Evolutionary conservation across 2,797 vertebrate species (phyloP), one percentile per base, ranked within the genome.

Genomic region (Sebastes vulpes): DNA sequence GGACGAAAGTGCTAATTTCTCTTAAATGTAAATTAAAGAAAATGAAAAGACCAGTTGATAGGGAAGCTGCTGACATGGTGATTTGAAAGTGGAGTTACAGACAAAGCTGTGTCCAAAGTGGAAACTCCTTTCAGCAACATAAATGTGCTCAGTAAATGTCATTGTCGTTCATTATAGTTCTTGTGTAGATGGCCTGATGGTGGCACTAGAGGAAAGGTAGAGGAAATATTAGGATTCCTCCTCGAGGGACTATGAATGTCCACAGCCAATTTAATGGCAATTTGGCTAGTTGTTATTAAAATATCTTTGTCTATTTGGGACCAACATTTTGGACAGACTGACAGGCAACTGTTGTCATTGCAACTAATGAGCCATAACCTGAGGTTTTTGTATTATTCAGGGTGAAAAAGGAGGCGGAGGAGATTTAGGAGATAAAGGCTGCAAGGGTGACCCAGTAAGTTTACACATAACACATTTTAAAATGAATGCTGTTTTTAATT

Each of bases 401-500:
- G 74, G 60, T 54, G 12, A 25, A 2, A 92, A 90, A 31, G 92
- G 94, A 86, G 61, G 80, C 6, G 21, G 1, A 42, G 94, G 94
- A n/a, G 72, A 88, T 66, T 3, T n/a, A 3, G 95, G 94, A 35
- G 54, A 53, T 52, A 94, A 92, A 28, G 94, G 92, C 54, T 94
- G 90, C 73, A 82, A 52, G 10, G 94, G 94, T 6, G 31, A 23
- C 18, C 23, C 9, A 9, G 93, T 94, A 82, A 86, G 93, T 89
- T 70, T 48, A 28, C 1, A 35, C 8, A n/a, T 46, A 4, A 1
- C 18, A 29, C 7, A 53, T 21, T 63, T 80, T 12, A 35, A 54
- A 84, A 23, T 25, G 0, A 32, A 29, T 14, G 9, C 2, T 1
- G 1, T 31, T 9, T 61, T 65, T 50, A 0, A 16, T 12, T 64